These are phyloP conservation scores for Thereva unica DNA, from an alignment of 2,888 invertebrate genomes.

Conservation along the genomic window DNA sequence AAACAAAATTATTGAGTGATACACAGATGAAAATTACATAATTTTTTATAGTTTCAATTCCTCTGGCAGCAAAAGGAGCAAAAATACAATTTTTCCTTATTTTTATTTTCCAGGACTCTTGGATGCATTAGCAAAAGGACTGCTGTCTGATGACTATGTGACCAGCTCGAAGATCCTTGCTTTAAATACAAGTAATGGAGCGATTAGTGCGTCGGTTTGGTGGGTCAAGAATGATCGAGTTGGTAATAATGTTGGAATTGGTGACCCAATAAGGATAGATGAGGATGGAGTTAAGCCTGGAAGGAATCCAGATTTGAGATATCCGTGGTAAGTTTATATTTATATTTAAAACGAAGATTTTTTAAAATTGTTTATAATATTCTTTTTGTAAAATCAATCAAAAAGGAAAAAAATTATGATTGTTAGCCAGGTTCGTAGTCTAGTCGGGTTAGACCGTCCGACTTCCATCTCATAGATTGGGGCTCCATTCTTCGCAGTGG, in stretches of 20 bases:
- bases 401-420: no score
- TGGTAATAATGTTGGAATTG: conserved; percentile 56
- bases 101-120: conserved; percentile 65
- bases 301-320: conserved; percentile 68
- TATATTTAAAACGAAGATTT: conserved; percentile 2
- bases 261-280: conserved; percentile 62
- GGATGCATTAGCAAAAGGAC: conserved; percentile 73
- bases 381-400: no score
- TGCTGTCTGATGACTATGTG: conserved; percentile 67
- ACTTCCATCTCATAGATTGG: no score
- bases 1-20: conserved; percentile 61
- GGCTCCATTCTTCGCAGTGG: no score
- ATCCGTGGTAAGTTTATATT: conserved; percentile 68
- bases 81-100: not conserved
- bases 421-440: no score
- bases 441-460: no score
- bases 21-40: not conserved
- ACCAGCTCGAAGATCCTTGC: conserved; percentile 66
- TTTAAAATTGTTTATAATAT: no score
- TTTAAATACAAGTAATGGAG: conserved; percentile 65
- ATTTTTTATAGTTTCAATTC: not conserved
- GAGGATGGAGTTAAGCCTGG: conserved; percentile 63
- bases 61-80: not conserved
- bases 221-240: conserved; percentile 60
- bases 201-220: conserved; percentile 64